phyloP scores from a whole-genome alignment of 1,140 invertebrate species.

The Linepithema humile region DNA sequence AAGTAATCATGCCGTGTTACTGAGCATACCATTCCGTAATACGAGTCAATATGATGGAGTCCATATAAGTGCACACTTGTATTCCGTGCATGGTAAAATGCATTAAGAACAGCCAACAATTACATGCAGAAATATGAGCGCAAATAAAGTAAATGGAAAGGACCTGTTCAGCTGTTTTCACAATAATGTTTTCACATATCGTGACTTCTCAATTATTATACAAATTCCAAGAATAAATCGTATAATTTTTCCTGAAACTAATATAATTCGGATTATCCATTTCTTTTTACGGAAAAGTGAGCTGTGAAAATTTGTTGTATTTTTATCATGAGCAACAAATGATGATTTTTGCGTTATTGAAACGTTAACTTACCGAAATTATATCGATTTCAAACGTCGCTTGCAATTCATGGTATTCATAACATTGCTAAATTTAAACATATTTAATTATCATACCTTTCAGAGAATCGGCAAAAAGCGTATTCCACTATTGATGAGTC shows the following conservation, averaged over 20 bases:
- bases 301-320: not conserved
- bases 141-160: not conserved
- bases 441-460: not conserved
- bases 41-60: slow-evolving; percentile 8
- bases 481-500: not conserved
- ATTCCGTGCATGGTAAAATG: not conserved
- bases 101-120: not conserved
- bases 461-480: not conserved
- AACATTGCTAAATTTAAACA: not conserved
- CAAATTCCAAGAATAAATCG: no score
- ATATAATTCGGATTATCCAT: not conserved
- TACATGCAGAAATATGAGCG: not conserved
- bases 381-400: not conserved
- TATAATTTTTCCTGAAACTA: not conserved
- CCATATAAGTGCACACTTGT: slow-evolving; percentile 7
- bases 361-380: no score
- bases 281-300: not conserved
- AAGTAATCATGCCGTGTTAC: slow-evolving; percentile 28
- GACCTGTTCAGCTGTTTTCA: not conserved
- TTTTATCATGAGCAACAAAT: not conserved
- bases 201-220: no score
- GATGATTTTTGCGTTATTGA: not conserved
- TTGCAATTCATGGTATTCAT: not conserved
- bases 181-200: no score
- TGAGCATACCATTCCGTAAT: not conserved